Base-by-base conservation (phyloP, 2,797 vertebrate genomes). In the Oreortyx pictus region DNA sequence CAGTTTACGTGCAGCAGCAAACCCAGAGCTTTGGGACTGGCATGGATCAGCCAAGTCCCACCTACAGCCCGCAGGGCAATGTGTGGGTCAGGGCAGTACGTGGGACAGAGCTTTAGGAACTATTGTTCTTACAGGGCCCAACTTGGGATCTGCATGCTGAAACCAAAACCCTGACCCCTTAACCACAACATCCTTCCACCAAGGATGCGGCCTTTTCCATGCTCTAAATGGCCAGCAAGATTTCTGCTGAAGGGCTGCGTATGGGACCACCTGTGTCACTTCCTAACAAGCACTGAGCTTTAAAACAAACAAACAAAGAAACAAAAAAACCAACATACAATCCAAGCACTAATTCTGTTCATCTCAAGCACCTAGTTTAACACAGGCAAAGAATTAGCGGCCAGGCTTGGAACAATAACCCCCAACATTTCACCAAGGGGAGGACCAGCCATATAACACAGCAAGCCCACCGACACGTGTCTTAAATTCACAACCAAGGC, bases 71-170 rank as follows among this genome's bases (percentile, higher is more conserved):
- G 1, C 43, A 77, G 17, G 37, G 37, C 59, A 67, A 81, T 47
- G 7, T 7, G 19, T 1, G 52, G 9, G 16, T 31, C 39, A 35
- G 47, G 24, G 47, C 47, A 49, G 49, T 5, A 4, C 8, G 11
- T 54, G 62, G 44, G 37, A 12, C 70, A 78, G 65, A 49, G 35
- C 46, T 29, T 49, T 54, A 1, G 76, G 44, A 37, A 33, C 64
- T 89, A 7, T 65, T 64, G 68, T 0, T 56, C 65, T n/a, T 39
- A 10, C n/a, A 7, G 1, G 4, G 37, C 17, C 56, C 75, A 2
- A 8, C 9, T 14, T 6, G 60, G 66, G 49, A 72, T 6, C 9
- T 50, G 56, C 57, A 64, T 20, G 0, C 8, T 1, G 0, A 18
- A 64, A 43, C 43, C 81, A 74, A 50, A 20, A 35, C 47, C 60